Evolutionary conservation across 2,113 vertebrate species (phyloP), one percentile per base, ranked within the genome.

Genomic region (Scatophagus argus): DNA sequence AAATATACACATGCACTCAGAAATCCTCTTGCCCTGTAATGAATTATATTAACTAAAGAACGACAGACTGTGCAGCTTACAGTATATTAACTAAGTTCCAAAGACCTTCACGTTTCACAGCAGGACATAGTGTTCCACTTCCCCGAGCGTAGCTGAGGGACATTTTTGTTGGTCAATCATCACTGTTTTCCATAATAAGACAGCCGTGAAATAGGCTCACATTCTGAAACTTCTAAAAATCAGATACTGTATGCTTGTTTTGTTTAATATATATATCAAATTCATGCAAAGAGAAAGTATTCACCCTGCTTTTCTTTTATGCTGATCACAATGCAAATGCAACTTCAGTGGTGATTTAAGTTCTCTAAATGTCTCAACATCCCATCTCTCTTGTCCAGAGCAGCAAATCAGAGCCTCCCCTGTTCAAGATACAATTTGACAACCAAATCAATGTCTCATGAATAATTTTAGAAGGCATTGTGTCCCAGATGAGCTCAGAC

Each of bases 401-500:
- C 27, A 63, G 55, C 77, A 72, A 75, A 82, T 87, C 77, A 77
- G 64, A 71, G 49, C 39, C 31, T 55, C 55, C 43, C 29, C 56
- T 49, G 44, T 65, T 47, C 1, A 4, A 81, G 59, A 79, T 32
- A 76, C 74, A 82, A 79, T 81, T 54, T 84, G 73, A 81, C 77
- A 73, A 63, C 31, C 81, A 88, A 87, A 85, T 91, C 79, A 64
- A 64, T 36, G 56, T 67, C 62, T 76, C 69, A 73, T 87, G 83
- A 83, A 87, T 87, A 85, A 54, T 79, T 85, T 74, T 74, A 76
- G 65, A 64, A 21, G 49, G 38, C 49, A 23, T 29, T 11, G 13
- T 36, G 49, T n/a, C 0, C 29, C 44, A 74, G 55, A 88, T 54
- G 68, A 69, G 76, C 49, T 21, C 34, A 11, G n/a, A n/a, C 47